Percentiles rank a stretch among this genome's conserved stretches.
These are phyloP conservation scores for Grallaria varia DNA, from an alignment of 2,113 vertebrate species.

Conservation along the genomic window DNA sequence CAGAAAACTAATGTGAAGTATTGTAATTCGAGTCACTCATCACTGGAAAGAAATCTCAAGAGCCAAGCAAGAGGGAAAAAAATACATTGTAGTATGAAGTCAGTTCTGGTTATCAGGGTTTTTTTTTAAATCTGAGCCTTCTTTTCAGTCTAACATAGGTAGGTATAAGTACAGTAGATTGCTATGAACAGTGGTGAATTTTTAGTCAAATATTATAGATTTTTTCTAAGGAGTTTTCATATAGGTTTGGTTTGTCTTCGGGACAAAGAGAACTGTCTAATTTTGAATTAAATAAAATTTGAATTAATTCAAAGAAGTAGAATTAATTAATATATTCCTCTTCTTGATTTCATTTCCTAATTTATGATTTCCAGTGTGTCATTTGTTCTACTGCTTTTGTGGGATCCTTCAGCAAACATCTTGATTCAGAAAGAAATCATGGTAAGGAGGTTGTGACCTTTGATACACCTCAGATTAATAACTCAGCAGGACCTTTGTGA, in stretches of 20 bases:
- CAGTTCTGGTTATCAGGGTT: neutral
- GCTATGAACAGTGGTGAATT: neutral
- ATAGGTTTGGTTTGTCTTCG: neutral
- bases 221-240: neutral
- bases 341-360: neutral
- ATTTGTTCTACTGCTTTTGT: neutral
- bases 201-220: neutral
- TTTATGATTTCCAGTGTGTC: rapidly evolving
- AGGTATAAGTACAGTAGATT: neutral
- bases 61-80: neutral
- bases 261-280: neutral
- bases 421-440: neutral
- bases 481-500: neutral
- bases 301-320: neutral
- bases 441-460: neutral
- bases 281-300: neutral
- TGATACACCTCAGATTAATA: neutral
- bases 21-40: neutral
- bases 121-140: neutral
- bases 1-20: neutral
- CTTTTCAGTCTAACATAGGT: neutral
- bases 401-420: neutral
- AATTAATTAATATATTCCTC: neutral
- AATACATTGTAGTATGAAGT: neutral
- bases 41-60: neutral